Conservation (phyloP, 2,888 invertebrate species). For the Microctonus aethiopoides region DNA sequence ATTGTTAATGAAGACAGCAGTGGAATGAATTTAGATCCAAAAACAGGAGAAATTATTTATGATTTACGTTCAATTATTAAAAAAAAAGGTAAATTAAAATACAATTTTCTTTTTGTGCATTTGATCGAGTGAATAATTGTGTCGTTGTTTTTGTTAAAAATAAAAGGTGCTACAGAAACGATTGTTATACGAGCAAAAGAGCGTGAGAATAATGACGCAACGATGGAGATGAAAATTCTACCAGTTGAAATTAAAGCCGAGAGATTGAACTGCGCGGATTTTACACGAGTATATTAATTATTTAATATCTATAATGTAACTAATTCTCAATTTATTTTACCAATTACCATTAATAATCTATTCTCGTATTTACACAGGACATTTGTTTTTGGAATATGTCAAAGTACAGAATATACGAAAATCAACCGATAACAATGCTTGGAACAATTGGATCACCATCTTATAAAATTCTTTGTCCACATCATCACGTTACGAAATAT, state of each 20-base stretch:
- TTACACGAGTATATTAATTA: slow-evolving; percentile 52
- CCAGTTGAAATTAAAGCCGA: slow-evolving; percentile 45
- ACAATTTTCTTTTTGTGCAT: slow-evolving; percentile 1
- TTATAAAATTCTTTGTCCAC: slow-evolving; percentile 68
- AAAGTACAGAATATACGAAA: slow-evolving; percentile 62
- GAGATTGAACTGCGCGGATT: slow-evolving; percentile 55
- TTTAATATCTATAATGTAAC: background rate
- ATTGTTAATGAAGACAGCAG: slow-evolving; percentile 49
- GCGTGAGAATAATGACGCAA: slow-evolving; percentile 48
- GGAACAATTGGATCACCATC: slow-evolving; percentile 67
- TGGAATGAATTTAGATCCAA: slow-evolving; percentile 40
- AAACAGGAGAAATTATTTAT: slow-evolving; percentile 42
- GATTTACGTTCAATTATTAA: slow-evolving; percentile 45
- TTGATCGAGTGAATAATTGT: background rate
- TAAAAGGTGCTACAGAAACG: slow-evolving; percentile 38
- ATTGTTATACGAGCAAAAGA: slow-evolving; percentile 48
- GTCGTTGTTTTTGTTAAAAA: background rate
- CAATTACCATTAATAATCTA: background rate
- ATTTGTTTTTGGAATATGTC: slow-evolving; percentile 62
- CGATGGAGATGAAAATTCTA: slow-evolving; percentile 54
- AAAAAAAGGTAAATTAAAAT: slow-evolving; percentile 46
- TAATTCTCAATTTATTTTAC: background rate
- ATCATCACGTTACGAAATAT: slow-evolving; percentile 68
- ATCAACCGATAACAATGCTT: slow-evolving; percentile 60
- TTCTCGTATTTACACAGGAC: slow-evolving; percentile 50